Conservation (phyloP, 2,113 vertebrate genomes). For the Chitala chitala region DNA sequence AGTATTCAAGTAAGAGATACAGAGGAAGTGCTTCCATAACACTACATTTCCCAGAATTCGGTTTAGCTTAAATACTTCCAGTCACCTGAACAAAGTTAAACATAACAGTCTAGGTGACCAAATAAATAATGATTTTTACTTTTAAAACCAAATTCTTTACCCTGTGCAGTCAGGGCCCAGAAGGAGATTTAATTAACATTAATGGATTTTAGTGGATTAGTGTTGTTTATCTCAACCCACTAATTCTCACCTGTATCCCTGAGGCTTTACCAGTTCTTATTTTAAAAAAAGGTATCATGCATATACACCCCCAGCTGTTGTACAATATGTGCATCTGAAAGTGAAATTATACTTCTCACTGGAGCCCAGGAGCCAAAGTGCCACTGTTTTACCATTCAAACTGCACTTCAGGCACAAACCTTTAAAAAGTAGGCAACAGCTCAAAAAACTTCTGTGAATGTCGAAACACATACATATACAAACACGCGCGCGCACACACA, state of each 20-base stretch:
- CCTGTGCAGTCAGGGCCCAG: not conserved
- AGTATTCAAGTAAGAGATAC: too few relatives aligned
- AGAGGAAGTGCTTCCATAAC: too few relatives aligned
- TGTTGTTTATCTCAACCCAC: not conserved
- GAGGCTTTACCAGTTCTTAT: not conserved
- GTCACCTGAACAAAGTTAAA: not conserved
- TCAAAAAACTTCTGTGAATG: too few relatives aligned
- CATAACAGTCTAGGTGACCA: not conserved
- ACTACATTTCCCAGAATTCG: not conserved
- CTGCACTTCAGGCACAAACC: not conserved
- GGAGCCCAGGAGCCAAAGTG: not conserved
- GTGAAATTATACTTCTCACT: not conserved
- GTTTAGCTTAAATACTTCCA: too few relatives aligned
- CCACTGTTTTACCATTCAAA: not conserved
- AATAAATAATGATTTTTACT: not conserved
- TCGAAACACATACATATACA: too few relatives aligned
- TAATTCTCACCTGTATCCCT: not conserved
- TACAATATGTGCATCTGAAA: not conserved
- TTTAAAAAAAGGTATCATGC: not conserved
- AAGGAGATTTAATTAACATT: slow-evolving; percentile 9
- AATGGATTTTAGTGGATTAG: slow-evolving; percentile 5
- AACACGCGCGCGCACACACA: not conserved
- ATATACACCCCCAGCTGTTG: not conserved
- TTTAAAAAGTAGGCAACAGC: not conserved
- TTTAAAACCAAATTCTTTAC: not conserved